Evolutionary conservation across 2,888 invertebrate species (phyloP), one percentile per base, ranked within the genome.

Genomic region (Meloe dianella): DNA sequence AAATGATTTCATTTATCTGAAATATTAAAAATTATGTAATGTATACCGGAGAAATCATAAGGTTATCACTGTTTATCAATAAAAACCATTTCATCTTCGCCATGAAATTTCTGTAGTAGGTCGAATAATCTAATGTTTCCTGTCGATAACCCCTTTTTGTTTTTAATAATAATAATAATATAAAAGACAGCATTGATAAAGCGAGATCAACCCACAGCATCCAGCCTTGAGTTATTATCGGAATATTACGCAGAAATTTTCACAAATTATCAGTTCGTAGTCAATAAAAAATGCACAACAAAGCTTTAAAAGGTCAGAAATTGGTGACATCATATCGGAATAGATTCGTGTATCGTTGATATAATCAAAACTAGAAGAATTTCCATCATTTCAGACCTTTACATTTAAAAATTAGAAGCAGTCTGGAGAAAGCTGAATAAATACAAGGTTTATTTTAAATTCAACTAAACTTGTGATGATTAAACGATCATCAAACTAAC

Each of bases 401-500:
- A n/a, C n/a, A n/a, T n/a, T n/a, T n/a, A n/a, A n/a, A n/a, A n/a
- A n/a, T n/a, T n/a, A n/a, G n/a, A n/a, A n/a, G n/a, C n/a, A n/a
- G n/a, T n/a, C n/a, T n/a, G n/a, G n/a, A n/a, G n/a, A n/a, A n/a
- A n/a, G n/a, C n/a, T n/a, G n/a, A n/a, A n/a, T n/a, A n/a, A n/a
- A n/a, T n/a, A n/a, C n/a, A n/a, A n/a, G n/a, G 47, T 51, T 51
- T 51, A 51, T 51, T 51, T 51, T 51, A 9, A 41, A 3, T 17
- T 20, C 20, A 22, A 4, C 27, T 29, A n/a, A 12, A 20, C 14
- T 61, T 61, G n/a, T n/a, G n/a, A n/a, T n/a, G n/a, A n/a, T n/a
- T n/a, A 17, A 61, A 61, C n/a, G 41, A 17, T 41, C 41, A 41
- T 41, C 22, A 51, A 51, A 51, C 47, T 22, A 22, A 51, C 47